Evolutionary conservation across 1,140 invertebrate species (phyloP).

Genomic region (Nylanderia fulva): DNA sequence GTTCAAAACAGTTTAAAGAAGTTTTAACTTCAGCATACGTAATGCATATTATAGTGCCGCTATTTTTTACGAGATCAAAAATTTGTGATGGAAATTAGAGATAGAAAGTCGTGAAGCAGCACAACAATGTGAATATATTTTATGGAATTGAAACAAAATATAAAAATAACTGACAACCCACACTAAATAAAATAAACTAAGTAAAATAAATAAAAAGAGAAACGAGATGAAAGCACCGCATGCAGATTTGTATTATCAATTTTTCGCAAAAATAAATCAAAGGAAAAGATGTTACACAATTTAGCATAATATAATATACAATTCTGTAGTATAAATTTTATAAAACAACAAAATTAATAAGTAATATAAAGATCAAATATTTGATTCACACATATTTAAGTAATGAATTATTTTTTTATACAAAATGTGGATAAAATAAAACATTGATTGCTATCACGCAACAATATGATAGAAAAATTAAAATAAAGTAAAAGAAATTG

Average conservation of each 20-base stretch:
- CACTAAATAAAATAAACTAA: slow-evolving; percentile 44
- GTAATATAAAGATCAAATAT: background rate
- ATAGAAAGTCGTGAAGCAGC: background rate
- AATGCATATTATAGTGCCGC: background rate
- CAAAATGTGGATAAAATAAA: background rate
- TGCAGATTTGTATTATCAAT: slow-evolving; percentile 20
- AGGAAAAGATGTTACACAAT: background rate
- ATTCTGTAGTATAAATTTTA: background rate
- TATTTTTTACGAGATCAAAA: slow-evolving; percentile 26
- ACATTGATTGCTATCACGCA: background rate
- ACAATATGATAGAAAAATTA: background rate
- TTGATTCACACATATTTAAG: background rate
- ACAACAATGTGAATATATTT: slow-evolving; percentile 37
- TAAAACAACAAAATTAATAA: slow-evolving; percentile 15
- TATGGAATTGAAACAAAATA: slow-evolving; percentile 48
- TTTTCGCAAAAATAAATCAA: slow-evolving; percentile 30
- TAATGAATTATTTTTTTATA: slow-evolving; percentile 7
- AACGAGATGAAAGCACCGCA: slow-evolving; percentile 27
- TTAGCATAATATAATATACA: background rate
- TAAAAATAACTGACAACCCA: background rate
- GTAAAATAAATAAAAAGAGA: slow-evolving; percentile 39
- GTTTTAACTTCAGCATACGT: background rate
- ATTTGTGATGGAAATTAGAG: slow-evolving; percentile 30
- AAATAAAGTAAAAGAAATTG: background rate
- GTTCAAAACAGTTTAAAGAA: slow-evolving; percentile 1